phyloP scores from a whole-genome alignment of 1,140 invertebrate genomes.

The Ceratoteleas bidentatus region DNA sequence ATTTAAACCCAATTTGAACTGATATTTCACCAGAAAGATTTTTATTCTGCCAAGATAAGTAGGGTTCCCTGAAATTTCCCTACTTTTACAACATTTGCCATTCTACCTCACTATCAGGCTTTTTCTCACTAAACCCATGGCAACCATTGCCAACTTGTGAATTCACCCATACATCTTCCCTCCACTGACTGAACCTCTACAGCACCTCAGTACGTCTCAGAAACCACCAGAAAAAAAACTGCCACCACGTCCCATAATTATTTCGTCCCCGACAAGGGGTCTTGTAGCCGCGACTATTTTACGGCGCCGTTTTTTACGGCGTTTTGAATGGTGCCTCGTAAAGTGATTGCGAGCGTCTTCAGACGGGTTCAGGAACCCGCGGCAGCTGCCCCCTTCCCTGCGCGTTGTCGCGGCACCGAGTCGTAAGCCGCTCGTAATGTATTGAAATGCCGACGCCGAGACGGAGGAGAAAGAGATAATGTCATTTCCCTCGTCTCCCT shows the following conservation, averaged over 20 bases:
- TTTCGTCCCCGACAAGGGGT: neutral
- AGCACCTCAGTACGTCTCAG: too few relatives aligned
- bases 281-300: conserved; percentile 7
- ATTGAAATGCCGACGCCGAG: conserved; percentile 64
- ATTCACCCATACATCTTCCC: too few relatives aligned
- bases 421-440: conserved; percentile 65
- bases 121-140: too few relatives aligned
- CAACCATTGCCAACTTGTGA: too few relatives aligned
- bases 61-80: too few relatives aligned
- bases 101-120: too few relatives aligned
- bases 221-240: neutral
- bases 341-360: conserved; percentile 60
- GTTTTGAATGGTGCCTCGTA: conserved; percentile 56
- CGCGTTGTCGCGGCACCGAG: conserved; percentile 20
- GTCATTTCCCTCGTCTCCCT: conserved; percentile 49
- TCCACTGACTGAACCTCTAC: too few relatives aligned
- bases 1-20: too few relatives aligned
- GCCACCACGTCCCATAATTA: conserved; percentile 5
- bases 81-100: too few relatives aligned
- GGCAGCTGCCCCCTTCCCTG: neutral
- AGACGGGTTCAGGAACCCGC: conserved; percentile 44
- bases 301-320: conserved; percentile 53
- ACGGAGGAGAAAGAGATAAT: conserved; percentile 47
- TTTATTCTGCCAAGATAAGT: too few relatives aligned
- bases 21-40: too few relatives aligned